phyloP scores from a whole-genome alignment of 2,797 vertebrate species.

The Denticeps clupeoides region DNA sequence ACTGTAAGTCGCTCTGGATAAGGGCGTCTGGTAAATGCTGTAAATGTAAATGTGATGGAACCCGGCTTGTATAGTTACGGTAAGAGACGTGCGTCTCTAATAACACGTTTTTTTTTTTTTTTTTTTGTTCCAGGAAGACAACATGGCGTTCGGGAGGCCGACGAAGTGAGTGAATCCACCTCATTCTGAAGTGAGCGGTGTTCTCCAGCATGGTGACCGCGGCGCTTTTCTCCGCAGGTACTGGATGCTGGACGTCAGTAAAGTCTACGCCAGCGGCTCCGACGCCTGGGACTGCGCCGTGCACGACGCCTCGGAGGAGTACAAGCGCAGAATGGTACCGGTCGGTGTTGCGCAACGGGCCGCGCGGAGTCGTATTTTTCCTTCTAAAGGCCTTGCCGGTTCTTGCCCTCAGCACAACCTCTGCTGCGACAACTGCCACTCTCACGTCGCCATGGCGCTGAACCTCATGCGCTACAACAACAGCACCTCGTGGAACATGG shows the following conservation, averaged over 20 bases:
- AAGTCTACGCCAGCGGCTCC: constrained; percentile 62
- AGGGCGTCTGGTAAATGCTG: too few species aligned
- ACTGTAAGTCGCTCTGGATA: too few species aligned
- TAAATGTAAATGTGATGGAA: too few species aligned
- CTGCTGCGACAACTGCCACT: constrained; percentile 97
- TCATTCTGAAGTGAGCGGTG: background rate
- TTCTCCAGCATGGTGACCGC: background rate
- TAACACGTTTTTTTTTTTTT: constrained; percentile 4
- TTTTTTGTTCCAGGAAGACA: constrained; percentile 73
- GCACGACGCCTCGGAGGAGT: constrained; percentile 84
- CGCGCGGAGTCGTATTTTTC: too few species aligned
- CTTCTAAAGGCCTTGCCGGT: too few species aligned
- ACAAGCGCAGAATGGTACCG: constrained; percentile 85
- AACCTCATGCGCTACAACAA: constrained; percentile 92
- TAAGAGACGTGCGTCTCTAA: too few species aligned
- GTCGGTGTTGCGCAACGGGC: too few species aligned
- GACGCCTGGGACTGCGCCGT: constrained; percentile 82
- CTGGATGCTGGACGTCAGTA: constrained; percentile 81
- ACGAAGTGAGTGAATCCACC: constrained; percentile 74
- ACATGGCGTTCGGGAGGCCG: constrained; percentile 94
- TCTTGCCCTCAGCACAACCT: constrained; percentile 74
- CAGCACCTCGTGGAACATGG: constrained; percentile 93
- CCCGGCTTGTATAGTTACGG: too few species aligned
- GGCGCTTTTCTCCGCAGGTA: constrained; percentile 50
- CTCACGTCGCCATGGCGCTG: constrained; percentile 90